phyloP scores from a whole-genome alignment of 2,797 vertebrate genomes.

The Halcyon smyrnensis region DNA sequence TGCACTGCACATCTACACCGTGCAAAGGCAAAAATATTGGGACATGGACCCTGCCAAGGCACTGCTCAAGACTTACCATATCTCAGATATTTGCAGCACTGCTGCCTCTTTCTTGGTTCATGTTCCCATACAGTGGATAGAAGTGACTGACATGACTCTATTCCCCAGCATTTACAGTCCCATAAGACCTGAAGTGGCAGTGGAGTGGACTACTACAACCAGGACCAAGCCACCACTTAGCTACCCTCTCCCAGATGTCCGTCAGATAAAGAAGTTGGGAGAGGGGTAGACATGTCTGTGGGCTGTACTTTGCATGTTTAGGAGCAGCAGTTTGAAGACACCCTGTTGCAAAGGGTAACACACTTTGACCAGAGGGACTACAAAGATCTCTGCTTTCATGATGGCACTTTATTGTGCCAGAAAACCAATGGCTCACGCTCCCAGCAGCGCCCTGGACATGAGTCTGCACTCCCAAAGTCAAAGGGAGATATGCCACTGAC shows the following conservation, averaged over 20 bases:
- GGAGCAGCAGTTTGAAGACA: neutral
- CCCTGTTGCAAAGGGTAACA: neutral
- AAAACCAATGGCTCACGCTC: neutral
- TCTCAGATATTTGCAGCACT: neutral
- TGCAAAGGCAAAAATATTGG: neutral
- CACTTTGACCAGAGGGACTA: neutral
- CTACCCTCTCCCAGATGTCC: neutral
- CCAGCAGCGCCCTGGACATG: accelerated
- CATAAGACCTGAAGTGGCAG: neutral
- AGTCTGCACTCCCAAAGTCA: neutral
- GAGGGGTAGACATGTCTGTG: accelerated
- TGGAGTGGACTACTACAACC: neutral
- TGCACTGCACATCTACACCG: neutral
- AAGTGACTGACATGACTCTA: accelerated
- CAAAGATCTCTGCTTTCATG: neutral
- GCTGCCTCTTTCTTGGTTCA: neutral
- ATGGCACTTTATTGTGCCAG: neutral
- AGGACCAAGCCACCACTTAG: neutral
- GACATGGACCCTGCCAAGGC: neutral
- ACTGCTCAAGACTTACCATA: neutral
- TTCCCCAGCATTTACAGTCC: neutral
- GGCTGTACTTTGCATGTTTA: neutral
- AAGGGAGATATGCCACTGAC: neutral
- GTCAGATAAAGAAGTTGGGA: neutral
- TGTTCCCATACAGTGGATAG: neutral